Base-by-base conservation (phyloP, 1,140 invertebrate species). In the Pseudomyrmex dendroicus region DNA sequence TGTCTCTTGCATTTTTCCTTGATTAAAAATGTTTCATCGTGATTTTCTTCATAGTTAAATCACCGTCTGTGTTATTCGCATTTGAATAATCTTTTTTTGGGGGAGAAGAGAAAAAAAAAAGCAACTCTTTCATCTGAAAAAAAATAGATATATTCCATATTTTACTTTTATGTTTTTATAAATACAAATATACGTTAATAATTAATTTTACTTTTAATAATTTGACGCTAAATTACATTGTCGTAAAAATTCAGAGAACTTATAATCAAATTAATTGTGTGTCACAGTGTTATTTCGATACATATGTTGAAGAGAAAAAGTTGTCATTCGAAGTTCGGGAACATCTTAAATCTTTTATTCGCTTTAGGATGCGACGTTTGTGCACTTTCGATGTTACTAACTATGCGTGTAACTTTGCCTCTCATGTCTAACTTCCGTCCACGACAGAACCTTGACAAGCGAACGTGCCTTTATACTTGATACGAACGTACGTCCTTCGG, bases 381-480 rank as follows among this genome's bases (percentile, higher is more conserved):
- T 59, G 22, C 35, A 35, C 7, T 15, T 80, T 17, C n/a, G n/a
- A n/a, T 59, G 50, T 80, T 70, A 70, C 44, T 25, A 7, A 46
- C 35, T 73, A 35, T 59, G 66, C 73, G 83, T 85, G 77, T 15
- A 84, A 72, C 56, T 62, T 82, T 7, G 73, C 20, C 22, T 46
- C 1, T 50, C 20, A 56, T 46, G 48, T 54, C 59, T 64, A 52
- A 48, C 56, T 57, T 64, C n/a, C 68, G 52, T 66, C 46, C 17
- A 70, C 54, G 54, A 62, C 67, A 52, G 44, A 59, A 63, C 68
- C 56, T 80, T 64, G 67, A 84, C 54, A 63, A 52, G 46, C 10
- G 57, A 84, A 86, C 85, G 82, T 72, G 63, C 57, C 50, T 50
- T 57, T 70, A 44, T 25, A 64, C 20, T 35, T 15, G 46, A n/a